Percentiles rank a stretch among this genome's conserved stretches.
Evolutionary conservation across 2,113 vertebrate species (phyloP).

Genomic region (Argyrosomus japonicus): DNA sequence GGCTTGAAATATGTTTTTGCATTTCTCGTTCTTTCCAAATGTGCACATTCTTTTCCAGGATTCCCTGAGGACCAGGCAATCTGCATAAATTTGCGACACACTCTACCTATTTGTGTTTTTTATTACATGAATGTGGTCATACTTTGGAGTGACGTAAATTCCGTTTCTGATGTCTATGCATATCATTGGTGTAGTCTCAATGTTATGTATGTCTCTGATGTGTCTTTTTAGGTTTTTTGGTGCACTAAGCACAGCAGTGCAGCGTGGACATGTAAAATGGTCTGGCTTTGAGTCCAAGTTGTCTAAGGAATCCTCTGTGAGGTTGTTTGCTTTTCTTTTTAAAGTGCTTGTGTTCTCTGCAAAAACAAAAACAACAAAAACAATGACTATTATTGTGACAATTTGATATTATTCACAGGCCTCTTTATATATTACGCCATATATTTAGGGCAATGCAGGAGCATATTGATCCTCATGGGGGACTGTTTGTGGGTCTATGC

Average conservation of each 20-base stretch:
- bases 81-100: constrained; percentile 16
- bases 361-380: too few species aligned
- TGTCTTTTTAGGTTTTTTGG: background rate
- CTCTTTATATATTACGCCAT: too few species aligned
- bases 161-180: constrained; percentile 11
- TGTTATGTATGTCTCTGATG: background rate
- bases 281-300: background rate
- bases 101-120: background rate
- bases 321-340: background rate
- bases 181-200: constrained; percentile 10
- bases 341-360: background rate
- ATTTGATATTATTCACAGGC: too few species aligned
- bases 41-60: constrained; percentile 12
- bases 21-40: constrained; percentile 15
- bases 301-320: background rate
- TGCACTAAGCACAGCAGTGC: background rate
- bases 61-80: constrained; percentile 5
- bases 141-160: constrained; percentile 31
- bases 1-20: background rate
- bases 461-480: too few species aligned
- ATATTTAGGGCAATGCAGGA: too few species aligned
- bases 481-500: too few species aligned
- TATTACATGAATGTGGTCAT: constrained; percentile 1
- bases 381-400: too few species aligned
- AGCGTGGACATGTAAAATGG: background rate